These are phyloP conservation scores for Branchinecta lindahli DNA, from an alignment of 1,140 invertebrate genomes.

Conservation along the genomic window DNA sequence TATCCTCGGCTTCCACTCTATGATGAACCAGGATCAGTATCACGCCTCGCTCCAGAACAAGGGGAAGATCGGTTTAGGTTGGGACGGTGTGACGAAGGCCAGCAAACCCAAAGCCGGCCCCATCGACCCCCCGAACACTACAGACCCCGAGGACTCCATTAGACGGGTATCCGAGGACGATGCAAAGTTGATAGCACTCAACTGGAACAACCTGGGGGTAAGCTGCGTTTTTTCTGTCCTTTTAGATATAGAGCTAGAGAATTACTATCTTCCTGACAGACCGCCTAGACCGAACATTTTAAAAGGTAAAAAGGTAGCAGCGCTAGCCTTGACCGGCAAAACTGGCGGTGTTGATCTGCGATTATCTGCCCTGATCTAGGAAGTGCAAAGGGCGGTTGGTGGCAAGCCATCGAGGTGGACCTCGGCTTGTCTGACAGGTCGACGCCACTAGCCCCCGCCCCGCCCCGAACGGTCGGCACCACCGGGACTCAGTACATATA, in stretches of 20 bases:
- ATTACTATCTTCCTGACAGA: no score
- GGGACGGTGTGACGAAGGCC: constrained; percentile 87
- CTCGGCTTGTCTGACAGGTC: no score
- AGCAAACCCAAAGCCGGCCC: constrained; percentile 78
- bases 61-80: constrained; percentile 54
- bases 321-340: no score
- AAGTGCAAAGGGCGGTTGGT: no score
- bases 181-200: constrained; percentile 65
- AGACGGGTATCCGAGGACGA: constrained; percentile 77
- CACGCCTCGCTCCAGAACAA: constrained; percentile 87
- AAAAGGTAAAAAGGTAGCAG: no score
- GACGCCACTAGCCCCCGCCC: no score
- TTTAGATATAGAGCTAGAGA: constrained; percentile 13
- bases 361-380: no score
- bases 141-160: constrained; percentile 79
- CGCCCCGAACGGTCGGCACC: no score
- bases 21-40: constrained; percentile 99
- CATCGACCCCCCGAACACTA: constrained; percentile 80
- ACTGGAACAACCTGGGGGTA: constrained; percentile 92
- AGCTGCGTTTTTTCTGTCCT: constrained; percentile 28
- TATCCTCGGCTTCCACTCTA: constrained; percentile 96
- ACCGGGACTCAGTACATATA: no score
- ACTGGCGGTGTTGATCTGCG: no score
- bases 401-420: no score
- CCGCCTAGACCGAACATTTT: no score